These are phyloP conservation scores for Riptortus pedestris DNA, from an alignment of 1,140 invertebrate species.

Conservation along the genomic window DNA sequence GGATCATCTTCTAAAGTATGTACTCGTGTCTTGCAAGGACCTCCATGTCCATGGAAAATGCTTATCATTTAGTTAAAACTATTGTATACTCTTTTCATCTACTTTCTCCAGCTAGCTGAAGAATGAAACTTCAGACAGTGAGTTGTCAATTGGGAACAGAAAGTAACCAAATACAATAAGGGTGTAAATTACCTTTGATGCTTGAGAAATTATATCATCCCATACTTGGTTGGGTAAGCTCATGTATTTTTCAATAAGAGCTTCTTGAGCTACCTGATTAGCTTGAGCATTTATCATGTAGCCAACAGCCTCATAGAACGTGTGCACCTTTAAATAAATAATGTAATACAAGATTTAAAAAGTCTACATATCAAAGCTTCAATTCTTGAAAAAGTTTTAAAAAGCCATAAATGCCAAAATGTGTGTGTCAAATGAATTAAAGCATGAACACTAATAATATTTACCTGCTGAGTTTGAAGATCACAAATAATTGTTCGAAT, in stretches of 20 bases:
- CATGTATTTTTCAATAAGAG: slow-evolving; percentile 96
- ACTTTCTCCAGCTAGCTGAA: too few relatives aligned
- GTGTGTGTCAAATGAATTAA: too few relatives aligned
- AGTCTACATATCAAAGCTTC: slow-evolving; percentile 13
- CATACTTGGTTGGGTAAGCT: slow-evolving; percentile 94
- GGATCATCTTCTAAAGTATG: too few relatives aligned
- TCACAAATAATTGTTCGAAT: slow-evolving; percentile 98
- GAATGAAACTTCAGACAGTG: too few relatives aligned
- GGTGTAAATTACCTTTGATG: slow-evolving; percentile 50
- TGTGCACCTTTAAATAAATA: slow-evolving; percentile 74
- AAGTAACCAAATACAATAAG: too few relatives aligned
- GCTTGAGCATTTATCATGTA: slow-evolving; percentile 96
- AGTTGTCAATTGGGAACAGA: too few relatives aligned
- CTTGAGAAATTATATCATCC: slow-evolving; percentile 97
- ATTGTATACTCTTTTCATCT: too few relatives aligned
- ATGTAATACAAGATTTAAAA: too few relatives aligned
- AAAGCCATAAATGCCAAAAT: background rate
- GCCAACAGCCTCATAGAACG: slow-evolving; percentile 99
- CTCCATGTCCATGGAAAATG: too few relatives aligned
- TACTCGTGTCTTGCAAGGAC: too few relatives aligned
- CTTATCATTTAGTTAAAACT: too few relatives aligned
- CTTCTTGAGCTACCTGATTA: slow-evolving; percentile 79
- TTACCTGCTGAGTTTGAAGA: slow-evolving; percentile 87
- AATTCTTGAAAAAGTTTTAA: slow-evolving; percentile 3
- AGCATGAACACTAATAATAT: background rate